Evolutionary conservation across 2,797 vertebrate species (phyloP).

Genomic region (Acomys russatus): DNA sequence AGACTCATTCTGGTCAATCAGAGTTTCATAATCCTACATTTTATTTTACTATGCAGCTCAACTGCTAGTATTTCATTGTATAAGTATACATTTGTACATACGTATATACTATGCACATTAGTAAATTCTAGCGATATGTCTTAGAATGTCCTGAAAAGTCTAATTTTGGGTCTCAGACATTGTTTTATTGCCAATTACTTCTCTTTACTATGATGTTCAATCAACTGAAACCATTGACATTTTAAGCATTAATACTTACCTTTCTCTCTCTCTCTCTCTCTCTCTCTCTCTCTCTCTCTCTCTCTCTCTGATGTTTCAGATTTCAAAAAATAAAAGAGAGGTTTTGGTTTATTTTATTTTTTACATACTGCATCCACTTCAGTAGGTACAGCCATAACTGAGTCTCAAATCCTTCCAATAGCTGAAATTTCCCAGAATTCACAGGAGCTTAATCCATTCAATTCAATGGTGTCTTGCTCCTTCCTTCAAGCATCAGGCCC

Average conservation of each 20-base stretch:
- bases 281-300: too few species aligned
- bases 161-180: neutral
- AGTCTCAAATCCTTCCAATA: neutral
- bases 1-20: neutral
- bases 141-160: neutral
- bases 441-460: neutral
- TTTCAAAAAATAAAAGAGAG: neutral
- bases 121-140: neutral
- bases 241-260: neutral
- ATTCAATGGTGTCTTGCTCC: neutral
- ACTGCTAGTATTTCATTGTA: neutral
- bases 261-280: neutral
- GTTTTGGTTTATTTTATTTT: neutral
- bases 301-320: too few species aligned
- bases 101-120: neutral
- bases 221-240: neutral
- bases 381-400: neutral
- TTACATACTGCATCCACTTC: neutral
- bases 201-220: neutral
- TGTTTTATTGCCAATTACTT: neutral
- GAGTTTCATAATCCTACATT: neutral
- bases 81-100: neutral
- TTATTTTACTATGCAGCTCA: conserved; percentile 11
- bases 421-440: neutral
- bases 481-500: neutral